Evolutionary conservation across 2,113 vertebrate genomes (phyloP).

Genomic region (Sterrhoptilus dennistouni): DNA sequence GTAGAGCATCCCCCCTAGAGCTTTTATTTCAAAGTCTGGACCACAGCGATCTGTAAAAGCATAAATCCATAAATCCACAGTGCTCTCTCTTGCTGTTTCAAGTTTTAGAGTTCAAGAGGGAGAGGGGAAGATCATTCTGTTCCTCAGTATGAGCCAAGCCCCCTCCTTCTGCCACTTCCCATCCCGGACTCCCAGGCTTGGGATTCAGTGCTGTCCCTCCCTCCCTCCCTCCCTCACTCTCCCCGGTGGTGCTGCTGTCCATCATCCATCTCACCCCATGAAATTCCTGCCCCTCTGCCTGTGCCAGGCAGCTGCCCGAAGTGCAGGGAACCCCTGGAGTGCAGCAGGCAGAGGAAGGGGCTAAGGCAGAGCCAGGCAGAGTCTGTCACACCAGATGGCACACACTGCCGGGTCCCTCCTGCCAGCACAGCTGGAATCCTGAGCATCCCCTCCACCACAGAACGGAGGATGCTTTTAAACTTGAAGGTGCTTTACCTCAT

Average conservation of each 20-base stretch:
- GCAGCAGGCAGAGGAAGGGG: background rate
- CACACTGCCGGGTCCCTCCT: background rate
- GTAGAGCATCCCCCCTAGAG: background rate
- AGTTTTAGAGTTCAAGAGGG: background rate
- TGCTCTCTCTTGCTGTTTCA: background rate
- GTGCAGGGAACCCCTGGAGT: background rate
- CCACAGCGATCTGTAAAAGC: background rate
- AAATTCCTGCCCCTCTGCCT: conserved; percentile 15
- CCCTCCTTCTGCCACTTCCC: background rate
- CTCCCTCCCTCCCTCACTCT: background rate
- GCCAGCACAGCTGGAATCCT: background rate
- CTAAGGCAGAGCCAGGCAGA: background rate
- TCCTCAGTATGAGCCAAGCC: background rate
- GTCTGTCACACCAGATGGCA: conserved; percentile 29
- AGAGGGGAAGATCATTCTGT: background rate
- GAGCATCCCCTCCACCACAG: fast-evolving
- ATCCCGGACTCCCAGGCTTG: background rate
- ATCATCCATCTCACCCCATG: background rate
- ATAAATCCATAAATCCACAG: conserved; percentile 36
- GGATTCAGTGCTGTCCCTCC: background rate
- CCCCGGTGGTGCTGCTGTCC: background rate
- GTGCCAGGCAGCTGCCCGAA: background rate
- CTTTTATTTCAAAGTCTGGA: background rate
- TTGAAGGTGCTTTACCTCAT: background rate
- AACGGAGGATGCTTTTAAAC: background rate